Base-by-base conservation (phyloP, 1,140 invertebrate species). In the Dendrolimus kikuchii region DNA sequence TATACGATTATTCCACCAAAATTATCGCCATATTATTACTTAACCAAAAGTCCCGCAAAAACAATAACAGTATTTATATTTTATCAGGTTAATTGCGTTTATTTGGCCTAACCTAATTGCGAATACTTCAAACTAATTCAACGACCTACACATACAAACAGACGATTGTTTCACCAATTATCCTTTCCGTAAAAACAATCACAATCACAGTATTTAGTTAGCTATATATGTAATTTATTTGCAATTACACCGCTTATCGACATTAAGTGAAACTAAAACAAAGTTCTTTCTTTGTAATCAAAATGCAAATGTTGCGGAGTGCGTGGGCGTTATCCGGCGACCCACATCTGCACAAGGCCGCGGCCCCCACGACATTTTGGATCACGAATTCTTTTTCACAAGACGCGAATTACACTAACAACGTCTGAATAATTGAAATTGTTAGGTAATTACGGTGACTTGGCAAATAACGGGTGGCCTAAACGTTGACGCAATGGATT, bases 301-400 rank as follows among this genome's bases (percentile, higher is more conserved):
- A 80, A 77, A 86, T 86, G 82, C 74, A 83, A 86, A 86, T 83
- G 64, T 51, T 47, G 51, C 57, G 62, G 68, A 61, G 80, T 85
- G 78, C 80, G 78, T 86, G 78, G 66, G 5, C 41, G 68, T 85
- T 83, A 86, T 86, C 82, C 82, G 63, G 46, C 68, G 82, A 75
- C 82, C 82, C 69, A 86, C 74, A 86, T 86, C 81, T 81, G 53
- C 77, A 71, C 78, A 71, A 53, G 74, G 59, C 76, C 76, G 71
- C 57, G 65, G 53, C 55, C 41, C 42, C 10, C 43, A 44, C 57
- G 46, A 55, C 49, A 56, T 46, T 54, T 57, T n/a, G 47, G 50
- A 48, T 52, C 51, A 53, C 51, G 53, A 55, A 55, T 51, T 42
- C 37, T 8, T 38, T 39, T 6, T 47, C 52, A 53, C 46, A 39